Conservation (phyloP, 1,140 invertebrate genomes). For the Leptinotarsa undecemlineata region DNA sequence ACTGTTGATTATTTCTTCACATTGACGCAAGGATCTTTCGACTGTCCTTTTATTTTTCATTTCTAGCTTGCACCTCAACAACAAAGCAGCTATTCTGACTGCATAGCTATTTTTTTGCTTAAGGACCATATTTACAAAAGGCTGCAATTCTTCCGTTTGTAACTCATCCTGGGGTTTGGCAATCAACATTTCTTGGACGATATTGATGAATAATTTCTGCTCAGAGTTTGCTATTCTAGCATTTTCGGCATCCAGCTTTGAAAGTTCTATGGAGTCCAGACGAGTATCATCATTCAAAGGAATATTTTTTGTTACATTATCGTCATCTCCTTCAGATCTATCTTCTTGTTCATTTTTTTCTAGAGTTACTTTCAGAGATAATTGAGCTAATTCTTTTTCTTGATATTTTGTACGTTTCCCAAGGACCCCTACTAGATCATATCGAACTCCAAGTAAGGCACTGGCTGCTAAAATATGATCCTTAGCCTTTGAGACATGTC, state of each 20-base stretch:
- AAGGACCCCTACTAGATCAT: constrained; percentile 71
- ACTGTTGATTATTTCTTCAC: constrained; percentile 75
- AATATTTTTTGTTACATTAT: constrained; percentile 66
- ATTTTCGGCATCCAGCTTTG: constrained; percentile 53
- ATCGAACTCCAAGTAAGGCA: constrained; percentile 64
- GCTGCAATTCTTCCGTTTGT: constrained; percentile 75
- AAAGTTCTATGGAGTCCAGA: constrained; percentile 77
- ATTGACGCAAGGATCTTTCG: constrained; percentile 84
- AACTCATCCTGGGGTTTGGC: constrained; percentile 78
- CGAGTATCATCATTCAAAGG: constrained; percentile 83
- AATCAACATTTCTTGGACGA: constrained; percentile 70
- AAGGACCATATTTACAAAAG: constrained; percentile 73
- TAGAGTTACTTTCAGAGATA: constrained; percentile 69
- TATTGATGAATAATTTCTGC: constrained; percentile 75
- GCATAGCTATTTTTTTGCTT: constrained; percentile 69
- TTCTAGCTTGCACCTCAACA: constrained; percentile 73
- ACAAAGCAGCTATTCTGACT: constrained; percentile 70
- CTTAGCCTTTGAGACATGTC: constrained; percentile 69
- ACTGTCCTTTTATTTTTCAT: constrained; percentile 74
- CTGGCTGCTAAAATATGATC: constrained; percentile 68
- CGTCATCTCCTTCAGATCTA: constrained; percentile 48
- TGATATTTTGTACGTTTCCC: constrained; percentile 92
- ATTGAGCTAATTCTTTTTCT: constrained; percentile 76
- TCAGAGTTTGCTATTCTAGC: constrained; percentile 71
- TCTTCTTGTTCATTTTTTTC: constrained; percentile 14